phyloP scores from a whole-genome alignment of 2,888 invertebrate species.

The Pristionchus exspectatus region DNA sequence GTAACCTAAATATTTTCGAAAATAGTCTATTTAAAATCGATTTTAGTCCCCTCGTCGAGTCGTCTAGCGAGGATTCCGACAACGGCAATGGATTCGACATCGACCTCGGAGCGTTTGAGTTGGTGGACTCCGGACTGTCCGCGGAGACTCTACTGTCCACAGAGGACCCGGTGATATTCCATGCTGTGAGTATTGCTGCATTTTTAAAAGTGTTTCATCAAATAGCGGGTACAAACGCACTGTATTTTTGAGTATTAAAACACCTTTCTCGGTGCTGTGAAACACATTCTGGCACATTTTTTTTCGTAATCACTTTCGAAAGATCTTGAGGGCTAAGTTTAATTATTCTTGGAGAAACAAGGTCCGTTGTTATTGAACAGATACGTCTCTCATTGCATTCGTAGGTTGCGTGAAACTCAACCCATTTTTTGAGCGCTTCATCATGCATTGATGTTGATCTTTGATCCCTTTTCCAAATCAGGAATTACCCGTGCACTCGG shows the following conservation, averaged over 20 bases:
- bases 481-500: constrained; percentile 78
- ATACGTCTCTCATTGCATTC: neutral
- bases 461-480: constrained; percentile 54
- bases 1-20: neutral
- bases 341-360: too few relatives aligned
- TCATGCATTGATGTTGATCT: neutral
- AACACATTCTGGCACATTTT: too few relatives aligned
- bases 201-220: neutral
- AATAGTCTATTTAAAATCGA: neutral
- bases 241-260: neutral
- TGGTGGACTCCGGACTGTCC: constrained; percentile 72
- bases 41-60: constrained; percentile 55
- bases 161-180: constrained; percentile 76
- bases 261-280: too few relatives aligned
- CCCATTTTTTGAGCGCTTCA: neutral
- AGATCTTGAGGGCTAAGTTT: too few relatives aligned
- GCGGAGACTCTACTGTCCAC: constrained; percentile 75
- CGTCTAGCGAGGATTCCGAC: constrained; percentile 49
- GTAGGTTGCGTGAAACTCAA: neutral
- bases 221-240: neutral
- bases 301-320: too few relatives aligned
- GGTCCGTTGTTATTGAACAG: too few relatives aligned
- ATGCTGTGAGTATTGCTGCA: constrained; percentile 47
- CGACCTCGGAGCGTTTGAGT: constrained; percentile 52
- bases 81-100: constrained; percentile 47